Base-by-base conservation (phyloP, 2,888 invertebrate species). In the Noctuana brunneofusca region DNA sequence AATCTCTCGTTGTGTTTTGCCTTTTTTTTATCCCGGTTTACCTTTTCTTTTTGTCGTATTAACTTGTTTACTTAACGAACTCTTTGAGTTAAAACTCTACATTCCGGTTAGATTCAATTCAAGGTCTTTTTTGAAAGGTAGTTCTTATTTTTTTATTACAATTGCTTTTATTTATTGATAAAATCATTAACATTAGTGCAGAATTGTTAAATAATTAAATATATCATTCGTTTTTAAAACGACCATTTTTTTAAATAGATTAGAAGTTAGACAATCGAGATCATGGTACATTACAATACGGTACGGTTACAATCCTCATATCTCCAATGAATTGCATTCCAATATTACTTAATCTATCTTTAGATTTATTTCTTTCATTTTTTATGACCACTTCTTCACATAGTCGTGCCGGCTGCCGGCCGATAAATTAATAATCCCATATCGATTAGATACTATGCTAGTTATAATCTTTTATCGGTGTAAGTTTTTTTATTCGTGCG, bases 311-410 rank as follows among this genome's bases (percentile, higher is more conserved):
- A 48, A 48, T 22, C 6, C 22, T n/a, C 22, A 8, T 48, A 46
- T 22, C 22, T 46, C 12, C 1, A 22, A 9, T 8, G 14, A n/a
- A 53, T 20, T n/a, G 11, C 32, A 35, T 38, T 35, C 32, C 22
- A 56, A 22, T 16, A 16, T 38, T 24, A 46, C 11, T 32, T 16
- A 11, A 30, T 12, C 55, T 30, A 32, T 49, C 20, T 32, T 35
- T 58, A 35, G 24, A 49, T 35, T 24, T 22, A n/a, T 49, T 43
- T 49, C 35, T 24, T 35, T 35, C 22, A n/a, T n/a, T 49, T 58
- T 57, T 58, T 49, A 58, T 18, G 20, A 65, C 65, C 68, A 70
- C 72, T 74, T 57, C 62, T 70, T 72, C 67, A 69, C 41, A 35
- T 49, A 16, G 50, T 49, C 27, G 18, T 54, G 35, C 27, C 12